Evolutionary conservation across 2,888 invertebrate genomes (phyloP).

Genomic region (Cataglyphis altisquamis): DNA sequence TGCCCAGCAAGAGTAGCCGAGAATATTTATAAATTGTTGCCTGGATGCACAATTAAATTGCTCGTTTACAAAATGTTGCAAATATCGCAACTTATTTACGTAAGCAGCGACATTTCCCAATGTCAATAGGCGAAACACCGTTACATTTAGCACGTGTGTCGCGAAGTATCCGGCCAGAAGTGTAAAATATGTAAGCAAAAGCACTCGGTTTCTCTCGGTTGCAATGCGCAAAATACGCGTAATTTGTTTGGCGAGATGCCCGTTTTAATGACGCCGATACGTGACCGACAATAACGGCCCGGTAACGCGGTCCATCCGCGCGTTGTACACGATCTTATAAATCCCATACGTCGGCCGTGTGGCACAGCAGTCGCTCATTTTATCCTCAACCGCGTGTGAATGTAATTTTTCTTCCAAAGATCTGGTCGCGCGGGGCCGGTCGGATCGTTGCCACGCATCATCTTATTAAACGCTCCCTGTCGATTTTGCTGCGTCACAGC

Average conservation of each 20-base stretch:
- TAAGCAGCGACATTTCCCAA: constrained; percentile 15
- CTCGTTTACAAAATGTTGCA: constrained; percentile 21
- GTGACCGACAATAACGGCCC: constrained; percentile 66
- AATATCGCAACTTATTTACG: not conserved
- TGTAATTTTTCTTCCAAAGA: not conserved
- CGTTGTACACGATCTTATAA: constrained; percentile 76
- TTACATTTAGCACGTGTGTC: constrained; percentile 11
- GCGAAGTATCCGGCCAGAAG: constrained; percentile 13
- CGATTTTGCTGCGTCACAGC: not conserved
- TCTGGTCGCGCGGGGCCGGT: not conserved
- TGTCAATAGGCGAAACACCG: constrained; percentile 7
- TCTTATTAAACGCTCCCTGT: not conserved
- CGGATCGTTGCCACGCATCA: not conserved
- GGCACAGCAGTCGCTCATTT: constrained; percentile 71
- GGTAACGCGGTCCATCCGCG: constrained; percentile 39
- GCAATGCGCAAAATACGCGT: not conserved
- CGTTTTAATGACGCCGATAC: constrained; percentile 72
- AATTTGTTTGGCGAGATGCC: constrained; percentile 73
- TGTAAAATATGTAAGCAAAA: not conserved
- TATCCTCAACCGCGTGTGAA: constrained; percentile 48
- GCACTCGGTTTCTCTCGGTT: not conserved
- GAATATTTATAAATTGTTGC: constrained; percentile 40
- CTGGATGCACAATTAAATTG: not conserved
- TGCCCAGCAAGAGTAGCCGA: not conserved
- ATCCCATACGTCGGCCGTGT: constrained; percentile 59